A percentile compares a stretch with the other conserved stretches of the same genome.
These are phyloP conservation scores for Metopolophium dirhodum DNA, from an alignment of 1,140 invertebrate genomes.

Conservation along the genomic window DNA sequence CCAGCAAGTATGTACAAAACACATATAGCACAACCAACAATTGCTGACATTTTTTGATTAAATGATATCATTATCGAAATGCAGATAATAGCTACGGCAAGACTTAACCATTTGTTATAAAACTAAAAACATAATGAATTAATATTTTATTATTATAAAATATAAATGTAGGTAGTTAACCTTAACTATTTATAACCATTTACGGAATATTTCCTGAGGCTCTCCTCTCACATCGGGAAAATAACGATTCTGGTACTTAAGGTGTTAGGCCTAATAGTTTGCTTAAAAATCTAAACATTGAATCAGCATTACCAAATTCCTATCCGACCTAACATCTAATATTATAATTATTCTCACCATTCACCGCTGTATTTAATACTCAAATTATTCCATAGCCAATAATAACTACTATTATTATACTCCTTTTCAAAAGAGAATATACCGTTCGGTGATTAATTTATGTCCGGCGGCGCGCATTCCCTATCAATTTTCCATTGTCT, in stretches of 20 bases:
- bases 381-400: background rate
- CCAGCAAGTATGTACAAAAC: conserved; percentile 88
- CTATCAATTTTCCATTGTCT: too few species aligned
- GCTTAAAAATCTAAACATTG: background rate
- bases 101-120: conserved; percentile 93
- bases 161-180: background rate
- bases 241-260: background rate
- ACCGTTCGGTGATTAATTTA: too few species aligned
- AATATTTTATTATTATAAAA: background rate
- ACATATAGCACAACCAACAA: conserved; percentile 88
- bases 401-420: background rate
- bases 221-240: background rate
- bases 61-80: conserved; percentile 94
- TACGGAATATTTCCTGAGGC: background rate
- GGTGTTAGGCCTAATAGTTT: background rate
- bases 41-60: conserved; percentile 86
- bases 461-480: too few species aligned
- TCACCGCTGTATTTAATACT: background rate
- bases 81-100: conserved; percentile 86
- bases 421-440: too few species aligned
- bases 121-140: conserved; percentile 68
- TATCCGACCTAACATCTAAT: too few species aligned
- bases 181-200: background rate
- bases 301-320: background rate
- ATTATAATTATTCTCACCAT: background rate